Conservation (phyloP, 2,797 vertebrate species). For the Sebastolobus altivelis region DNA sequence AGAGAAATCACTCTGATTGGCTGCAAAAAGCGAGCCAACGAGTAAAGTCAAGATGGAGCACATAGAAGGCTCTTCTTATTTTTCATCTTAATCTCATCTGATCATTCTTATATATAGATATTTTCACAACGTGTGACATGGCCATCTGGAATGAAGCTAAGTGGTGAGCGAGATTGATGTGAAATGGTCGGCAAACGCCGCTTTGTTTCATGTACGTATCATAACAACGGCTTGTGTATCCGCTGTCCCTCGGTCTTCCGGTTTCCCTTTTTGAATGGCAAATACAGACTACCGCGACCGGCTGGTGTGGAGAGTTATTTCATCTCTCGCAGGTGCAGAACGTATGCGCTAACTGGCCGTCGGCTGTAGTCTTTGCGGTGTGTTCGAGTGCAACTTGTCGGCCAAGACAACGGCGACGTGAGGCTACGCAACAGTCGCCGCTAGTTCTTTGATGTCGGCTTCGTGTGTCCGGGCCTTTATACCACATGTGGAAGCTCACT, state of each 20-base stretch:
- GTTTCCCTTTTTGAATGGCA: background rate
- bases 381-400: background rate
- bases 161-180: too few species aligned
- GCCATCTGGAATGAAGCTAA: too few species aligned
- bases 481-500: background rate
- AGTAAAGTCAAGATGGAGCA: too few species aligned
- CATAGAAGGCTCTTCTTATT: too few species aligned
- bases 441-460: too few species aligned
- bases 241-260: background rate
- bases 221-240: background rate
- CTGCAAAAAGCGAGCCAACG: too few species aligned
- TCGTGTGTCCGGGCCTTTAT: background rate
- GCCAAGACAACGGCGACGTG: background rate
- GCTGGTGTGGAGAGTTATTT: background rate
- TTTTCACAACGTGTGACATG: too few species aligned
- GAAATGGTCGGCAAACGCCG: background rate
- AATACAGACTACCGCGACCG: background rate
- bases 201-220: background rate
- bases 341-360: background rate
- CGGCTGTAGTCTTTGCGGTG: background rate
- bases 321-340: rapidly evolving
- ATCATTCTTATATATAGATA: too few species aligned
- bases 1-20: too few species aligned
- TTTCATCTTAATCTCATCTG: too few species aligned
- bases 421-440: too few species aligned